These are phyloP conservation scores for Conopomorpha cramerella DNA, from an alignment of 1,140 invertebrate species.

Conservation along the genomic window DNA sequence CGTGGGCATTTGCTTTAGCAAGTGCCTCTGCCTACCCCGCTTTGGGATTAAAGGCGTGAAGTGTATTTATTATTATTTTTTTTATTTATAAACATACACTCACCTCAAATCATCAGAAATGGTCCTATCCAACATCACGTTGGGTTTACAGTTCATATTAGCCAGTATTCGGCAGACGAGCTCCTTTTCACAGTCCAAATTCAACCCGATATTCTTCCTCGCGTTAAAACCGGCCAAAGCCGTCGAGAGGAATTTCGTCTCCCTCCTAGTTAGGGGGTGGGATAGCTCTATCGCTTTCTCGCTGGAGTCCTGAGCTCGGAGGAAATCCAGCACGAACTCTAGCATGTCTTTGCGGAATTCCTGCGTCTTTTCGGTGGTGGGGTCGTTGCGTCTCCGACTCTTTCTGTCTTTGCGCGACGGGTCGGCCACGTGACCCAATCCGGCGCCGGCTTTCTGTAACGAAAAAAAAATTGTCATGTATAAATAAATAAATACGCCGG, in stretches of 20 bases:
- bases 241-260: not conserved
- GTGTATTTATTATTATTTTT: not conserved
- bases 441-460: not conserved
- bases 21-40: no score
- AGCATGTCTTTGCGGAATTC: not conserved
- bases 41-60: no score
- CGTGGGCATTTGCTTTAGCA: no score
- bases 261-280: not conserved
- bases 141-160: not conserved
- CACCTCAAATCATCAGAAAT: not conserved
- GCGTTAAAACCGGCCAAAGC: not conserved
- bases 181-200: not conserved
- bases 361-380: not conserved
- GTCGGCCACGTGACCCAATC: not conserved
- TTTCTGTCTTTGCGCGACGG: not conserved
- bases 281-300: not conserved
- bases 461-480: not conserved
- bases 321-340: not conserved
- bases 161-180: not conserved
- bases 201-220: not conserved
- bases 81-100: not conserved
- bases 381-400: not conserved
- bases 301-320: not conserved
- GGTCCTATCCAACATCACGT: not conserved
- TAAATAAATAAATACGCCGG: no score